Conservation (phyloP, 2,113 vertebrate genomes). For the Gobio gobio region DNA sequence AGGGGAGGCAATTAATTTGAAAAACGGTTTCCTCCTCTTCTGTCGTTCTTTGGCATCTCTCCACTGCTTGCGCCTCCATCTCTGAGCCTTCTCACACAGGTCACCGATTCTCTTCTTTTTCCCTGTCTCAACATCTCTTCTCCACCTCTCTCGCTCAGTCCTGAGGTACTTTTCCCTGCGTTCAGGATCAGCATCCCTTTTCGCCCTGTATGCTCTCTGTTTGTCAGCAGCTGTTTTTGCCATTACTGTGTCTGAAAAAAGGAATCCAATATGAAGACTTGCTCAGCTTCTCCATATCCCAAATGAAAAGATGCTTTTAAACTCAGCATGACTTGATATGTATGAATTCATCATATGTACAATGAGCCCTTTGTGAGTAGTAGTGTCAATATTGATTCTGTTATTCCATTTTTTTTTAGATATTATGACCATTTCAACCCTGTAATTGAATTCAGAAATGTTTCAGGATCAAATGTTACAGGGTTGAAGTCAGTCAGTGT, state of each 20-base stretch:
- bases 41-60: slow-evolving; percentile 47
- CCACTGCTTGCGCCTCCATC: slow-evolving; percentile 46
- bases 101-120: slow-evolving; percentile 46
- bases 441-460: not conserved
- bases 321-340: not conserved
- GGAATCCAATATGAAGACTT: slow-evolving; percentile 39
- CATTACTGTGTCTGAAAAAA: slow-evolving; percentile 38
- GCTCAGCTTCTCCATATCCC: slow-evolving; percentile 28
- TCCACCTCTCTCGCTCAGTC: slow-evolving; percentile 45
- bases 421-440: not conserved
- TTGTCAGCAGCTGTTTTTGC: slow-evolving; percentile 42
- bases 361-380: not conserved
- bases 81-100: slow-evolving; percentile 41
- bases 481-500: not conserved
- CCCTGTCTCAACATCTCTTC: slow-evolving; percentile 34
- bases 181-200: slow-evolving; percentile 32
- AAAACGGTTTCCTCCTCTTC: slow-evolving; percentile 31
- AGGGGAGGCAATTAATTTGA: slow-evolving; percentile 33
- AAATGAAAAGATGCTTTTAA: slow-evolving; percentile 22
- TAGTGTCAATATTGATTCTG: not conserved
- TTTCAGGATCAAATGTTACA: not conserved
- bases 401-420: not conserved
- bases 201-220: slow-evolving; percentile 40
- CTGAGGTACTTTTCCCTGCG: slow-evolving; percentile 37
- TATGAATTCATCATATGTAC: not conserved